These are phyloP conservation scores for Drosophila macrospina DNA, from an alignment of 2,888 invertebrate genomes.

Conservation along the genomic window DNA sequence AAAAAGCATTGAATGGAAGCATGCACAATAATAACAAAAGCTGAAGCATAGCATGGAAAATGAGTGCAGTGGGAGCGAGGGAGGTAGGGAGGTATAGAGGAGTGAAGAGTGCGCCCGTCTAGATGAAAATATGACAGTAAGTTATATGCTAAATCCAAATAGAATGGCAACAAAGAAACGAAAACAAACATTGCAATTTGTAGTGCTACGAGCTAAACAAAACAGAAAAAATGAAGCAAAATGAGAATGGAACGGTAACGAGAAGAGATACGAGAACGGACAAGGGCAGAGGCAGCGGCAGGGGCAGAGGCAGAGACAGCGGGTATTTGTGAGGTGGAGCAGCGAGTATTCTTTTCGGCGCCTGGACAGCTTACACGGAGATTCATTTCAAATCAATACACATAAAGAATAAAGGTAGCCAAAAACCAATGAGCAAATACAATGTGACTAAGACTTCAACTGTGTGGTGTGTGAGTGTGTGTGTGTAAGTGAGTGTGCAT, in stretches of 20 bases:
- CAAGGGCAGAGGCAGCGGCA: no score
- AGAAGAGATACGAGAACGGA: no score
- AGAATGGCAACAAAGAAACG: slow-evolving; percentile 19
- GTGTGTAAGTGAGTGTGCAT: slow-evolving; percentile 24
- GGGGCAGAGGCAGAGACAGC: neutral
- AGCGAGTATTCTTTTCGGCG: slow-evolving; percentile 24
- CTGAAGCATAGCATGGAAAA: slow-evolving; percentile 35
- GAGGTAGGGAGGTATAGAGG: neutral
- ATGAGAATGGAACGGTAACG: neutral
- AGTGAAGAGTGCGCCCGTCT: slow-evolving; percentile 17
- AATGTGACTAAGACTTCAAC: slow-evolving; percentile 8
- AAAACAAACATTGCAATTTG: slow-evolving; percentile 64
- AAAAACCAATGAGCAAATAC: slow-evolving; percentile 56
- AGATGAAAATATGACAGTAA: slow-evolving; percentile 80
- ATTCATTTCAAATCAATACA: slow-evolving; percentile 80
- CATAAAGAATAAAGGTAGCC: slow-evolving; percentile 69
- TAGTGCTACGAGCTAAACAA: slow-evolving; percentile 47
- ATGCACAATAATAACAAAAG: slow-evolving; percentile 74
- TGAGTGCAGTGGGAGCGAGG: slow-evolving; percentile 25
- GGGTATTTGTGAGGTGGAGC: slow-evolving; percentile 5
- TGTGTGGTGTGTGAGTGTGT: slow-evolving; percentile 9
- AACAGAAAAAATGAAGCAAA: slow-evolving; percentile 9
- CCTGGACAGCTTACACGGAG: slow-evolving; percentile 67
- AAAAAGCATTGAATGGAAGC: slow-evolving; percentile 69
- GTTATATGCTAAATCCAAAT: slow-evolving; percentile 68